phyloP scores from a whole-genome alignment of 2,797 vertebrate species.

The Propithecus deckenii region DNA sequence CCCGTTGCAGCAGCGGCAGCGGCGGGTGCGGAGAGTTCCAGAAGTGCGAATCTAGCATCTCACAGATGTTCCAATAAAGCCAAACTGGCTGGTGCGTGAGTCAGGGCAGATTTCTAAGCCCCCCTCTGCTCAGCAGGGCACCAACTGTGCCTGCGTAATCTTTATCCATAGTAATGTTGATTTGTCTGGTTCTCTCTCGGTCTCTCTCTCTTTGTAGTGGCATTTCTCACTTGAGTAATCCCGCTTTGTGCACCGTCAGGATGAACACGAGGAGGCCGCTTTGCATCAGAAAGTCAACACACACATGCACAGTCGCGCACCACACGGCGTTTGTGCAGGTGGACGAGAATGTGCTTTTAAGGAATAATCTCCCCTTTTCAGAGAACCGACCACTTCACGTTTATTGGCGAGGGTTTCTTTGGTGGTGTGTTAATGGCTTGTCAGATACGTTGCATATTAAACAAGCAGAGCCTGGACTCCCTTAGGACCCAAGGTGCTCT shows the following conservation, averaged over 20 bases:
- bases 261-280: rapidly evolving
- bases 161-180: rapidly evolving
- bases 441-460: slow-evolving; percentile 64
- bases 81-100: rapidly evolving
- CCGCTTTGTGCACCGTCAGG: neutral
- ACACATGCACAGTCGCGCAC: rapidly evolving
- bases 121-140: neutral
- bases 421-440: slow-evolving; percentile 47
- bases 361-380: neutral
- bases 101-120: neutral
- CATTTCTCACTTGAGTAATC: neutral
- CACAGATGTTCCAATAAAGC: neutral
- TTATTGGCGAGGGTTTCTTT: slow-evolving; percentile 51
- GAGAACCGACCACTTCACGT: neutral
- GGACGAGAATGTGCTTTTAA: neutral
- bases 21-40: neutral
- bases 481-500: slow-evolving; percentile 63
- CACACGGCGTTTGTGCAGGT: neutral
- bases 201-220: neutral
- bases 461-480: slow-evolving; percentile 66
- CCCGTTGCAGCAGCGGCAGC: neutral
- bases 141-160: neutral
- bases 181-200: rapidly evolving
- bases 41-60: neutral
- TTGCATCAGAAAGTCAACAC: neutral